A percentile compares a stretch with the other conserved stretches of the same genome.
Evolutionary conservation across 2,888 invertebrate species (phyloP).

Genomic region (Matsumyia berberina): DNA sequence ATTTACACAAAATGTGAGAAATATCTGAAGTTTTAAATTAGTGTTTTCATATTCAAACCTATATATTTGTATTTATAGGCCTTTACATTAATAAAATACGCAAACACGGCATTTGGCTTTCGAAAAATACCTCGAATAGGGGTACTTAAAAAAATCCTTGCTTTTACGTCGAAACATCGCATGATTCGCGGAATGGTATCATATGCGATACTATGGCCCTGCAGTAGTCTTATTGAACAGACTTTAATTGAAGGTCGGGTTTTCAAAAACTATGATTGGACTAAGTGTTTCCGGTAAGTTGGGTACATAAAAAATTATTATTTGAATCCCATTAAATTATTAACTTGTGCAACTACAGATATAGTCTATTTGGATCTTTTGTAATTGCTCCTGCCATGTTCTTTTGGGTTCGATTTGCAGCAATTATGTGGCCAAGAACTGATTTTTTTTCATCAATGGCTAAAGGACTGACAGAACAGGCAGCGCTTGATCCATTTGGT

Average conservation of each 20-base stretch:
- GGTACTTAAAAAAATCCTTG: too few species aligned
- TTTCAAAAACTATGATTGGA: constrained; percentile 84
- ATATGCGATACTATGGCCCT: constrained; percentile 85
- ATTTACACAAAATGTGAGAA: too few species aligned
- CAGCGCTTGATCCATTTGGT: constrained; percentile 85
- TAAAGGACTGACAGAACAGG: constrained; percentile 83
- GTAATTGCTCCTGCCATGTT: constrained; percentile 87
- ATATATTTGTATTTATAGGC: too few species aligned
- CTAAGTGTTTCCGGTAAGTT: constrained; percentile 83
- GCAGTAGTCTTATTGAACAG: constrained; percentile 85
- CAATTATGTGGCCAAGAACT: constrained; percentile 80
- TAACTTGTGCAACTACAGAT: constrained; percentile 80
- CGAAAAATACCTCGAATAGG: too few species aligned
- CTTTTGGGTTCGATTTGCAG: constrained; percentile 86
- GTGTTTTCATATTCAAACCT: too few species aligned
- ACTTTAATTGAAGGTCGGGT: constrained; percentile 83
- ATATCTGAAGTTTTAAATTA: too few species aligned
- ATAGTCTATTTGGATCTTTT: constrained; percentile 86
- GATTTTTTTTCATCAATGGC: constrained; percentile 77
- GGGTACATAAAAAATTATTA: neutral
- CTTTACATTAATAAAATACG: too few species aligned
- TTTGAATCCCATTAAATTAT: neutral
- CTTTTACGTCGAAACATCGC: constrained; percentile 60
- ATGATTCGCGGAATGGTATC: constrained; percentile 85
- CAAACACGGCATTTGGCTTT: too few species aligned